Percentiles rank a stretch among this genome's conserved stretches.
Conservation (phyloP, 1,140 invertebrate species). For the Cydia fagiglandana region DNA sequence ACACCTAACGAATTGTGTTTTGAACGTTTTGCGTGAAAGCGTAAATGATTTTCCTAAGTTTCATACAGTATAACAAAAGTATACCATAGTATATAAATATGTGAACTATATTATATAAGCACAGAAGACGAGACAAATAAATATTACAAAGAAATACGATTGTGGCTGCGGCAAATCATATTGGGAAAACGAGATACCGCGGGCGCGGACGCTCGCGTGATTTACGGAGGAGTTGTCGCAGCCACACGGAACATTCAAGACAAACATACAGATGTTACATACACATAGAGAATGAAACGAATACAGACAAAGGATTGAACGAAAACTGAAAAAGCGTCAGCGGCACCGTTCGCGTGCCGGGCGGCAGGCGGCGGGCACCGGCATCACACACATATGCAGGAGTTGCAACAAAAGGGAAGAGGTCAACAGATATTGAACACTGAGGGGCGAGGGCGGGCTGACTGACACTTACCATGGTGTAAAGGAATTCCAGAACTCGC, state of each 20-base stretch:
- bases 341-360: conserved; percentile 64
- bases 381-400: conserved; percentile 78
- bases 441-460: conserved; percentile 79
- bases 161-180: conserved; percentile 66
- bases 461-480: conserved; percentile 96
- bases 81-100: conserved; percentile 63
- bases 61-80: conserved; percentile 69
- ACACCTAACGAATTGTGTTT: conserved; percentile 68
- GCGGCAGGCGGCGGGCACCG: conserved; percentile 63
- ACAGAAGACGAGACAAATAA: conserved; percentile 80
- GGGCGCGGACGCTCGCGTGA: conserved; percentile 39
- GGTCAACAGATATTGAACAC: conserved; percentile 79
- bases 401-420: conserved; percentile 77
- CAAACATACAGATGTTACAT: conserved; percentile 81
- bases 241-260: conserved; percentile 78
- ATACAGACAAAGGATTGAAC: conserved; percentile 78
- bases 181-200: conserved; percentile 44
- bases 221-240: conserved; percentile 63
- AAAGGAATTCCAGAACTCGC: conserved; percentile 98
- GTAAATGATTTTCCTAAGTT: conserved; percentile 79
- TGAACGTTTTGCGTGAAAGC: conserved; percentile 77
- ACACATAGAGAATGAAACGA: conserved; percentile 80
- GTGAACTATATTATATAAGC: conserved; percentile 78
- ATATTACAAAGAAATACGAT: conserved; percentile 70
- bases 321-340: conserved; percentile 74